Percentiles rank a stretch among this genome's conserved stretches.
These are phyloP conservation scores for Amblyornis subalaris DNA, from an alignment of 2,113 vertebrate species.

Conservation along the genomic window DNA sequence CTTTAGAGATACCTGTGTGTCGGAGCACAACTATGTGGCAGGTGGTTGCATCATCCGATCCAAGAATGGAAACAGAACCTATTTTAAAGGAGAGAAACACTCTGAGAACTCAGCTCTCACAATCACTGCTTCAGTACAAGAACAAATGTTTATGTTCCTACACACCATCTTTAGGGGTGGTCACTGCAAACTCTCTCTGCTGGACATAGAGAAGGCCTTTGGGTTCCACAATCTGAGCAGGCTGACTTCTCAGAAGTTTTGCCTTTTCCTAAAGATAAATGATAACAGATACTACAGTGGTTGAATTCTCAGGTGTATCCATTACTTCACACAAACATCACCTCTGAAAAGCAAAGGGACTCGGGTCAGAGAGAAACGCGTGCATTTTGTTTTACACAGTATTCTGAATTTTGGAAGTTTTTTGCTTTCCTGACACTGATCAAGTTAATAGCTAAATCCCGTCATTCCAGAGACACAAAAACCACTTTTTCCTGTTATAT, in stretches of 20 bases:
- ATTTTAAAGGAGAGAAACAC: conserved; percentile 49
- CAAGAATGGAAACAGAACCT: conserved; percentile 89
- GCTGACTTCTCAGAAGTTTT: conserved; percentile 79
- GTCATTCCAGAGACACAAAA: background rate
- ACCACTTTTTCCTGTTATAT: background rate
- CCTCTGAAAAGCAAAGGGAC: conserved; percentile 29
- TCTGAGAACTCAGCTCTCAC: background rate
- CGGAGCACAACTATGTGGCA: conserved; percentile 93
- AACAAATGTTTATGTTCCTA: background rate
- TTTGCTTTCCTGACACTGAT: background rate
- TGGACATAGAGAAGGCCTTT: conserved; percentile 90
- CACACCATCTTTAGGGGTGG: conserved; percentile 88
- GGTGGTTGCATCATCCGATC: conserved; percentile 95
- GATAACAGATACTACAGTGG: conserved; percentile 51
- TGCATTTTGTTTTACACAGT: accelerated
- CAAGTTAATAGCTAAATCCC: background rate
- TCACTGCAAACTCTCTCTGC: conserved; percentile 92
- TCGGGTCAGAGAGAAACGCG: background rate
- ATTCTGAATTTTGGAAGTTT: background rate
- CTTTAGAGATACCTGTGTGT: conserved; percentile 85
- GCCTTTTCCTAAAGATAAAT: conserved; percentile 84
- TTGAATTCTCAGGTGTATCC: conserved; percentile 40
- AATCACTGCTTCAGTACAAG: background rate
- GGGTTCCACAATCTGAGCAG: conserved; percentile 79
- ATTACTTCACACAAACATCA: background rate